Conservation (phyloP, 1,140 invertebrate species). For the Epicauta chinensis region DNA sequence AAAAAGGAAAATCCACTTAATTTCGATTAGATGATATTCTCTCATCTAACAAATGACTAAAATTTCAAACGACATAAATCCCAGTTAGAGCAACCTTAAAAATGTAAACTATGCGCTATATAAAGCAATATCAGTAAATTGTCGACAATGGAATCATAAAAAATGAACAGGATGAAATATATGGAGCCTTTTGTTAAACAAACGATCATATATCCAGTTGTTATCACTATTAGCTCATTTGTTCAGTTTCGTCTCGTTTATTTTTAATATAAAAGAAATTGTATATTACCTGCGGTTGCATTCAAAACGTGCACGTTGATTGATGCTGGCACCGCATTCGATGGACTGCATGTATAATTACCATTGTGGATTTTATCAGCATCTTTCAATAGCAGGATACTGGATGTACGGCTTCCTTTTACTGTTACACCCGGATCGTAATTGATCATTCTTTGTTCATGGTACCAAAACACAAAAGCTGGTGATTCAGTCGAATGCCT, state of each 20-base stretch:
- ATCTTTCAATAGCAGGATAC: slow-evolving; percentile 50
- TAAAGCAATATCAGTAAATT: slow-evolving; percentile 9
- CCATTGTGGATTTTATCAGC: slow-evolving; percentile 54
- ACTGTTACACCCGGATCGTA: slow-evolving; percentile 53
- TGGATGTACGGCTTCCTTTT: slow-evolving; percentile 45
- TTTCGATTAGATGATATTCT: not conserved
- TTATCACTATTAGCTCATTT: too few relatives aligned
- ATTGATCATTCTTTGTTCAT: slow-evolving; percentile 66
- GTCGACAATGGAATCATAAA: not conserved
- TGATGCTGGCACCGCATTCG: slow-evolving; percentile 59
- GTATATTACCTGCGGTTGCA: slow-evolving; percentile 41
- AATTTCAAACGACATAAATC: too few relatives aligned
- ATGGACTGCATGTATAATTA: slow-evolving; percentile 64
- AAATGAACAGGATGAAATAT: too few relatives aligned
- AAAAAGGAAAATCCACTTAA: not conserved
- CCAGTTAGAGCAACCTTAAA: too few relatives aligned
- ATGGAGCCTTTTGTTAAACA: too few relatives aligned
- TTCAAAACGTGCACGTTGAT: slow-evolving; percentile 62
- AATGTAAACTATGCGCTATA: not conserved
- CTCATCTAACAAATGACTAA: not conserved
- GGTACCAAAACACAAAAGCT: slow-evolving; percentile 76
- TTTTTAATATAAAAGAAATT: not conserved
- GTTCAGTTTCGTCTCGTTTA: too few relatives aligned
- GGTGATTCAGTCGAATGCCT: slow-evolving; percentile 66
- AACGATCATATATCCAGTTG: too few relatives aligned